Percentiles rank a stretch among this genome's conserved stretches.
phyloP scores from a whole-genome alignment of 2,113 vertebrate genomes.

The Callorhinus ursinus region DNA sequence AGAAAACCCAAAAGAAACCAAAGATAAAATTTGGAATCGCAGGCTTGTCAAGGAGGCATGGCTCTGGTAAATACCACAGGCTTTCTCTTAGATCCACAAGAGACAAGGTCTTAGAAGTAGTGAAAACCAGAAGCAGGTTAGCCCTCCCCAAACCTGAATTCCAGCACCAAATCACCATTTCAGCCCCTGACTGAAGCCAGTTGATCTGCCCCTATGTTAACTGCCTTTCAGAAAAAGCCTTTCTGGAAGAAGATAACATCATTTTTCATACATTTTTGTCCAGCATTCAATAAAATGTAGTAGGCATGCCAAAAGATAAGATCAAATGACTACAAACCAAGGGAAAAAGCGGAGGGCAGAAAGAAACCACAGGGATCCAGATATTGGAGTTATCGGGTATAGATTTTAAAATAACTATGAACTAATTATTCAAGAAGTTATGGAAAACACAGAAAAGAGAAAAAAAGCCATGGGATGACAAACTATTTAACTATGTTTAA shows the following conservation, averaged over 20 bases:
- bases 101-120: not conserved
- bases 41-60: not conserved
- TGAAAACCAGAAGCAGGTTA: not conserved
- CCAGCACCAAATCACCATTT: not conserved
- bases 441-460: not conserved
- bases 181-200: not conserved
- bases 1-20: not conserved
- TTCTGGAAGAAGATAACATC: not conserved
- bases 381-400: not conserved
- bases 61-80: not conserved
- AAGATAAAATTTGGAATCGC: not conserved
- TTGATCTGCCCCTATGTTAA: too few species aligned
- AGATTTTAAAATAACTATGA: not conserved
- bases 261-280: not conserved
- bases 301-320: not conserved
- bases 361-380: not conserved
- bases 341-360: not conserved
- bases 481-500: not conserved
- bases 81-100: not conserved
- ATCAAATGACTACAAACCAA: not conserved
- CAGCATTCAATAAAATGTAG: not conserved
- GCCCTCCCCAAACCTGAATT: not conserved
- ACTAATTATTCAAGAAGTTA: not conserved
- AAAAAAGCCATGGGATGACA: not conserved
- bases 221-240: not conserved